Base-by-base conservation (phyloP, 2,888 invertebrate species). In the Sarcophaga rosellei region DNA sequence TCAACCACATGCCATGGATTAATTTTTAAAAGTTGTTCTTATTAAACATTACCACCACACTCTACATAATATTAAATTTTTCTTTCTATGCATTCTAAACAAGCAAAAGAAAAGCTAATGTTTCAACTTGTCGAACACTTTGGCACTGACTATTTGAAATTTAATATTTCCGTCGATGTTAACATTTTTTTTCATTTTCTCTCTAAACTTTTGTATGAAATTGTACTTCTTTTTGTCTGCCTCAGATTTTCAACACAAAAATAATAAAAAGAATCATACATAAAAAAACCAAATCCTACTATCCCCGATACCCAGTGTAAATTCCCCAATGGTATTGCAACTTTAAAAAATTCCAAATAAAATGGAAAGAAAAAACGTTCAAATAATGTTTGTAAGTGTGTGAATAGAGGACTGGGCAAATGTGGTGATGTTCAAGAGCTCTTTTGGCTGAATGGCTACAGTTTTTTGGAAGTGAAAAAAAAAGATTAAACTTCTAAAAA, bases 401-500 rank as follows among this genome's bases (percentile, higher is more conserved):
- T 44, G 4, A n/a, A 21, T 11, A n/a, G 35, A 69, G 61, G n/a
- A 61, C 61, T n/a, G 21, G 20, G 61, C 61, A 61, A n/a, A 61
- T 53, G 61, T 61, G 61, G 6, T n/a, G 61, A 20, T 61, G n/a
- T 23, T 63, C 47, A 23, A 74, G 62, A 47, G 74, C 47, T 23
- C 62, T 62, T 74, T 63, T 62, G 62, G 20, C 45, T 45, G 25
- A 65, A n/a, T 75, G 35, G 75, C 65, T 66, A 65, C 45, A 65
- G 57, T 66, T 75, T 53, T 53, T 53, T 11, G 35, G 4, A 59
- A 61, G 10, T 5, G 4, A 21, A 61, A 20, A 21, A 72, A 23
- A 65, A 65, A 66, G 57, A 63, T 47, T 12, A 25, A 21, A 63
- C 45, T 25, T 25, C 25, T 25, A 74, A 47, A 73, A 10, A 53